phyloP scores from a whole-genome alignment of 1,140 invertebrate genomes.

The Anoplophora glabripennis region DNA sequence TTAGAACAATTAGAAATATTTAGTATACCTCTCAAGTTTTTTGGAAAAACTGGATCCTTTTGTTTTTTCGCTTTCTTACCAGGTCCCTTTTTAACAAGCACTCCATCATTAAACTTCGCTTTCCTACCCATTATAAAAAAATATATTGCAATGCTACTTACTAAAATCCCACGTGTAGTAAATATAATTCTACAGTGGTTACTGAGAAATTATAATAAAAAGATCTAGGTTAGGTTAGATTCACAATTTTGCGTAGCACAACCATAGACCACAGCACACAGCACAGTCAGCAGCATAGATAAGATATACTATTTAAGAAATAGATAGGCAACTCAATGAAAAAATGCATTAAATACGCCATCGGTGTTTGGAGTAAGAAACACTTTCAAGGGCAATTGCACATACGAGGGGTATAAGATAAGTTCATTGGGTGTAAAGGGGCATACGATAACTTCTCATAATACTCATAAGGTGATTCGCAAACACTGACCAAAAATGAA shows the following conservation, averaged over 20 bases:
- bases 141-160: not conserved
- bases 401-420: no score
- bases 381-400: no score
- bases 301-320: no score
- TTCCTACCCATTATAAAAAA: constrained; percentile 70
- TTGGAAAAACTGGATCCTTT: constrained; percentile 69
- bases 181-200: not conserved
- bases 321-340: no score
- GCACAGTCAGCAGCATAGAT: no score
- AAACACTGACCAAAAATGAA: no score
- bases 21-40: constrained; percentile 51
- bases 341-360: no score
- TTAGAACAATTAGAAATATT: not conserved
- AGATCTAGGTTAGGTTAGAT: not conserved
- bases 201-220: not conserved
- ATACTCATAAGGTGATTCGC: no score
- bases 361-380: no score
- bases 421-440: no score
- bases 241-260: not conserved
- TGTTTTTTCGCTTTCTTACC: constrained; percentile 85
- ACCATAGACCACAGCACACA: no score
- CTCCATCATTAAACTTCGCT: constrained; percentile 70
- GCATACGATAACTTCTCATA: no score
- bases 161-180: not conserved
- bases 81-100: constrained; percentile 72